Base-by-base conservation (phyloP, 2,888 invertebrate species). In the Hyppa rectilinea region DNA sequence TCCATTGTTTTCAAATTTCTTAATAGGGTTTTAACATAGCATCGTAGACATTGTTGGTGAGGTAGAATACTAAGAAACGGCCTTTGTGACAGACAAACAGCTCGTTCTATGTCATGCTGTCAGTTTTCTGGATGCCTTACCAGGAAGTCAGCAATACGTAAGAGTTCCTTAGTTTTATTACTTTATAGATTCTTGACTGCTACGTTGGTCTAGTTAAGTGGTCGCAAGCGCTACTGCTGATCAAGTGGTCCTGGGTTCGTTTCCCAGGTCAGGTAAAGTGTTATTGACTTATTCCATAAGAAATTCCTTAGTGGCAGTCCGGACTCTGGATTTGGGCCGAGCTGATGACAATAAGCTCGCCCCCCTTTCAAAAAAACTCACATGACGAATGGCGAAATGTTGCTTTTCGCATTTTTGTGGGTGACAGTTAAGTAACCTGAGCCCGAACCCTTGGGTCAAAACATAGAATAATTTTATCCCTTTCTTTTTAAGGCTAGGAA, bases 1-100 rank as follows among this genome's bases (percentile, higher is more conserved):
- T 31, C 26, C 58, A 72, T 59, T 71, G 72, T 71, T 63, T 47
- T 56, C 14, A n/a, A 45, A 31, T 58, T 40, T 34, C 31, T 75
- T 68, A 45, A 76, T 38, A 58, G n/a, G 26, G 43, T 29, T 52
- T 58, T 40, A 29, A 45, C 26, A 38, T 38, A 26, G 5, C 17
- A 31, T 64, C 7, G 29, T 31, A 31, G 43, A 47, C 47, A 23
- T 14, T 29, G 29, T 55, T 49, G 14, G 7, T 4, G 14, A 36
- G 9, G 29, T n/a, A 20, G 10, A 68, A 43, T 36, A 36, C n/a
- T 50, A 7, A 23, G 12, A n/a, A 12, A 20, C 0, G 17, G 23
- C n/a, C 2, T 68, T 29, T 29, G 2, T 14, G n/a, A 2, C 14
- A 36, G 2, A 17, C 36, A 7, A 26, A 4, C 7, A n/a, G 26